phyloP scores from a whole-genome alignment of 2,113 vertebrate genomes.

The Pao palembangensis region DNA sequence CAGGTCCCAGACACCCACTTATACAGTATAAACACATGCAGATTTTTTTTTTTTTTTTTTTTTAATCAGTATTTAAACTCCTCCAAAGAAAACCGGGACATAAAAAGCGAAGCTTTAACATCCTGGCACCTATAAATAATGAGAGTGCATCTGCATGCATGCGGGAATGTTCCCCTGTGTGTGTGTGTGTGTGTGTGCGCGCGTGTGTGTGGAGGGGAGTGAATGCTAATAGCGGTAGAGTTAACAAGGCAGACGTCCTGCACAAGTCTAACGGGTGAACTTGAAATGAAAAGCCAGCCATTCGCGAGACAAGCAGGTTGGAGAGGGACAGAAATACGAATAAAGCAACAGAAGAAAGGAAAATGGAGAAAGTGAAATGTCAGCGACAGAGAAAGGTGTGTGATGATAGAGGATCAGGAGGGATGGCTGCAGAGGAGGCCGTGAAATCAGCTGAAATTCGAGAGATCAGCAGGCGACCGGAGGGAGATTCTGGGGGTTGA shows the following conservation, averaged over 20 bases:
- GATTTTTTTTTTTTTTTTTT: conserved; percentile 1
- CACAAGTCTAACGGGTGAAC: conserved; percentile 43
- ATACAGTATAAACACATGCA: conserved; percentile 6
- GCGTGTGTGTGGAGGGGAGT: conserved; percentile 7
- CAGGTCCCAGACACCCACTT: conserved; percentile 19
- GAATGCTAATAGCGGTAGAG: conserved; percentile 36
- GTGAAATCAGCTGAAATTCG: not conserved
- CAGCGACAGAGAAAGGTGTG: not conserved
- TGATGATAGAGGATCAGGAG: not conserved
- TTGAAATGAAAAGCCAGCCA: conserved; percentile 39
- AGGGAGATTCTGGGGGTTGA: not conserved
- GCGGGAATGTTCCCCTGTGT: not conserved
- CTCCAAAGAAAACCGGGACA: not conserved
- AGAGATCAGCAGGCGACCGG: not conserved
- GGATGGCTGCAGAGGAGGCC: not conserved
- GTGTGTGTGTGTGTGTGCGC: conserved; percentile 4
- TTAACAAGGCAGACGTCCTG: conserved; percentile 42
- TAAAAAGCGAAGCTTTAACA: not conserved
- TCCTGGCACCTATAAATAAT: conserved; percentile 33
- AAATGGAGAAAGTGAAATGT: not conserved
- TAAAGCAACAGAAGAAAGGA: not conserved
- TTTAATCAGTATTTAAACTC: conserved; percentile 29
- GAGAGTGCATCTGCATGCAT: conserved; percentile 26
- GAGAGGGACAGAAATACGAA: not conserved
- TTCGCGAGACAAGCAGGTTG: conserved; percentile 7